Evolutionary conservation across 2,113 vertebrate genomes (phyloP), one percentile per base, ranked within the genome.

Genomic region (Callopanchax toddi): DNA sequence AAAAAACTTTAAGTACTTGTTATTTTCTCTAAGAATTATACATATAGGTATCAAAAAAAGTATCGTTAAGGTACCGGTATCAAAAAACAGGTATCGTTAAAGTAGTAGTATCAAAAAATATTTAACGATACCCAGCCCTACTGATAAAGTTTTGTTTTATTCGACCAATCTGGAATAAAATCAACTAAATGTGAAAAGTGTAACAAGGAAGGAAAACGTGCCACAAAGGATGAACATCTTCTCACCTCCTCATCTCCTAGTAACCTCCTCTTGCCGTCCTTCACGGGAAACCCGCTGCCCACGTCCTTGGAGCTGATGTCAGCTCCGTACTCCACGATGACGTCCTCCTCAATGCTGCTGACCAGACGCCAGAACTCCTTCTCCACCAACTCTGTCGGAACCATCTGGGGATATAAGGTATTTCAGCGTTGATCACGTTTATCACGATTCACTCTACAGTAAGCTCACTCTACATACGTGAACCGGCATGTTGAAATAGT

Each of bases 401-500:
- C 97, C 97, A 99, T 99, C 97, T 99, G 86, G 12, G 21, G 25
- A 12, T 3, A 45, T 12, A 46, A 53, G 26, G 51, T 8, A 6
- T 4, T 32, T 32, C 4, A 32, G 29, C 29, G 8, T 8, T 32
- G 29, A 37, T 37, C 22, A 34, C 18, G 17, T 20, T 50, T 20
- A 32, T 8, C 29, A 32, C 36, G 4, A 37, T 37, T 10, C 2
- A 39, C 4, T 23, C 45, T 39, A 42, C 4, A 9, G n/a, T 7
- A 11, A 32, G 4, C 1, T 11, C 13, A 36, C 34, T 26, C 59
- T 75, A 94, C 97, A 86, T 89, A 99, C 97, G n/a, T 99, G 97
- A 53, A 99, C 97, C 0, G 97, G 97, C 97, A 99, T 98, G 92
- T 99, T 99, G 92, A 99, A 99, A 85, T 99, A 99, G 91, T 99